Evolutionary conservation across 2,797 vertebrate species (phyloP).

Genomic region (Sebastes minor): DNA sequence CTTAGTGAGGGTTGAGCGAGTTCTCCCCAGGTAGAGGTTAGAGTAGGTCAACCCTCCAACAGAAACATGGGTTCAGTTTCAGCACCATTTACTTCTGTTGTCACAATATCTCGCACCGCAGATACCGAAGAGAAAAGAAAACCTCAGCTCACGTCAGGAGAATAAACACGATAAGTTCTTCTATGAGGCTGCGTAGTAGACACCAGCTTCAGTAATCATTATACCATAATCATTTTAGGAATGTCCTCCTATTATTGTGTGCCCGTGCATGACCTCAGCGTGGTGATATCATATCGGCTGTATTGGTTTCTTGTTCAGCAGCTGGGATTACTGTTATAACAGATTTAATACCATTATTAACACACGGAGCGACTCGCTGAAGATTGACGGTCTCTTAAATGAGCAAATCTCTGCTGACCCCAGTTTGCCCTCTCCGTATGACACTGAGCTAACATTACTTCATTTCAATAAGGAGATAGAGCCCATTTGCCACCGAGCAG

Average conservation of each 20-base stretch:
- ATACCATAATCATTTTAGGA: slow-evolving; percentile 51
- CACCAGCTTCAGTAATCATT: slow-evolving; percentile 16
- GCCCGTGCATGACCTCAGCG: slow-evolving; percentile 27
- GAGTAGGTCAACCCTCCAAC: slow-evolving; percentile 22
- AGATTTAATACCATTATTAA: slow-evolving; percentile 46
- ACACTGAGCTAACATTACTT: slow-evolving; percentile 53
- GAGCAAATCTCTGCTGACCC: slow-evolving; percentile 50
- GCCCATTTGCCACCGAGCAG: slow-evolving; percentile 39
- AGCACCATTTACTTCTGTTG: slow-evolving; percentile 55
- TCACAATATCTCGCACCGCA: slow-evolving; percentile 46
- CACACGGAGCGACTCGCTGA: slow-evolving; percentile 28
- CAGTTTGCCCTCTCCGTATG: slow-evolving; percentile 48
- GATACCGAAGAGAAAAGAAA: slow-evolving; percentile 17
- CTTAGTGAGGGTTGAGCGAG: slow-evolving; percentile 18
- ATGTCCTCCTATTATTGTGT: slow-evolving; percentile 50
- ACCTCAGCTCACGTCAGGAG: background rate
- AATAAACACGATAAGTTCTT: slow-evolving; percentile 1
- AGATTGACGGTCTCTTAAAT: slow-evolving; percentile 64
- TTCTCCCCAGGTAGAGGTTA: slow-evolving; percentile 16
- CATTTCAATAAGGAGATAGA: slow-evolving; percentile 45
- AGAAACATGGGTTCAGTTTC: slow-evolving; percentile 42
- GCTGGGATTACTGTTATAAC: slow-evolving; percentile 49
- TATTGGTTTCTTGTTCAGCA: slow-evolving; percentile 27
- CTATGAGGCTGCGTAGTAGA: background rate
- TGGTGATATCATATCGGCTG: slow-evolving; percentile 52